These are phyloP conservation scores for Periplaneta americana DNA, from an alignment of 1,140 invertebrate genomes.

Conservation along the genomic window DNA sequence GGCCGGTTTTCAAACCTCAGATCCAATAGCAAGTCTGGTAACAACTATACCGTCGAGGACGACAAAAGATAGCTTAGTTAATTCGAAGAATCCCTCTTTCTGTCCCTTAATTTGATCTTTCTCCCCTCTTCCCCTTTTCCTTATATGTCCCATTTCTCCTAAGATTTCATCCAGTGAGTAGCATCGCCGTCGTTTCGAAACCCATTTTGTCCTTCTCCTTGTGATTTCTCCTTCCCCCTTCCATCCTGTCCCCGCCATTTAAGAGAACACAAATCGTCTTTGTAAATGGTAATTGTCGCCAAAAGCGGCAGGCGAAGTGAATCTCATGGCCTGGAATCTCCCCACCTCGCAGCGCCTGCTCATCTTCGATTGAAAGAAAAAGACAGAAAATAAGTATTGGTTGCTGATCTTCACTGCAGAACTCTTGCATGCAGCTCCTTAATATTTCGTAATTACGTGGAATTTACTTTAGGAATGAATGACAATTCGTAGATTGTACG, in stretches of 20 bases:
- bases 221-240: not conserved
- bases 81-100: not conserved
- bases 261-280: slow-evolving; percentile 19
- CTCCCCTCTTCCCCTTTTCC: not conserved
- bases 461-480: too few species aligned
- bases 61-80: not conserved
- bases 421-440: too few species aligned
- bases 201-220: slow-evolving; percentile 3
- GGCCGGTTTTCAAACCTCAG: too few species aligned
- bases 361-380: not conserved
- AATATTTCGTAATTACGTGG: too few species aligned
- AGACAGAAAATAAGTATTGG: not conserved
- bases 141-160: slow-evolving; percentile 9
- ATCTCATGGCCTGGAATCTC: slow-evolving; percentile 12
- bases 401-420: not conserved
- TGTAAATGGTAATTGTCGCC: slow-evolving; percentile 22
- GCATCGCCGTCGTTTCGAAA: slow-evolving; percentile 5
- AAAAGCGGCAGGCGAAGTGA: slow-evolving; percentile 15
- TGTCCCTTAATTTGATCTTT: slow-evolving; percentile 9
- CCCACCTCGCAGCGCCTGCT: not conserved
- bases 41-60: too few species aligned
- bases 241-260: slow-evolving; percentile 17
- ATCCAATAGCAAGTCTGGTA: too few species aligned
- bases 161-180: not conserved
- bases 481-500: too few species aligned